Conservation (phyloP, 2,888 invertebrate species). For the Neria commutata region DNA sequence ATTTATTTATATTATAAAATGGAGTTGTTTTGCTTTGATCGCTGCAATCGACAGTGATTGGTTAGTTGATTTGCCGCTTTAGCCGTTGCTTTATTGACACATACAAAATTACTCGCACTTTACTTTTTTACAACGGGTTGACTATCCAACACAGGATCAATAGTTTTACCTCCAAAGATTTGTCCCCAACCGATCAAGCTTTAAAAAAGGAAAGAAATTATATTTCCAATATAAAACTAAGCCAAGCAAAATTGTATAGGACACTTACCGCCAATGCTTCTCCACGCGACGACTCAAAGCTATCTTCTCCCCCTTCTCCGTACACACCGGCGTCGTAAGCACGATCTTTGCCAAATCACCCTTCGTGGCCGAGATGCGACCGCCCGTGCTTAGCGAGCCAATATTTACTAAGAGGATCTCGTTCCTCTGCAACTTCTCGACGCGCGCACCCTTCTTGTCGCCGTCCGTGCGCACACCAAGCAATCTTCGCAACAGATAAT, state of each 20-base stretch:
- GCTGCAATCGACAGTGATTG: constrained; percentile 9
- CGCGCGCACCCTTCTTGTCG: constrained; percentile 98
- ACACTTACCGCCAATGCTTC: constrained; percentile 94
- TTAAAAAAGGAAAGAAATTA: constrained; percentile 42
- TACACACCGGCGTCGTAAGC: constrained; percentile 97
- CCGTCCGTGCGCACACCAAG: constrained; percentile 98
- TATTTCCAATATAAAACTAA: neutral
- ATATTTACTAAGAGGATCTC: constrained; percentile 98
- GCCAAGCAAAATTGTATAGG: constrained; percentile 1
- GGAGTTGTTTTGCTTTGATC: constrained; percentile 10
- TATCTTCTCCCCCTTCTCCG: constrained; percentile 98
- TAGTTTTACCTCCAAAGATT: constrained; percentile 95
- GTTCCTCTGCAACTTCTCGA: constrained; percentile 87
- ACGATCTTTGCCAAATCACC: constrained; percentile 97
- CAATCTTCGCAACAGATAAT: constrained; percentile 92
- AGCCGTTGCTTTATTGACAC: no score
- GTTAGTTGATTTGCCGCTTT: no score
- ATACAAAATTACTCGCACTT: no score
- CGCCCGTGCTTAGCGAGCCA: constrained; percentile 97
- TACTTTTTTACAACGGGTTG: constrained; percentile 42
- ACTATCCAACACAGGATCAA: constrained; percentile 71
- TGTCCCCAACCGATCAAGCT: constrained; percentile 99
- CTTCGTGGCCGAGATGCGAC: constrained; percentile 91
- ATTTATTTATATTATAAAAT: constrained; percentile 2
- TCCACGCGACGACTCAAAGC: constrained; percentile 98